Base-by-base conservation (phyloP, 2,888 invertebrate species). In the Branchellion lobata region DNA sequence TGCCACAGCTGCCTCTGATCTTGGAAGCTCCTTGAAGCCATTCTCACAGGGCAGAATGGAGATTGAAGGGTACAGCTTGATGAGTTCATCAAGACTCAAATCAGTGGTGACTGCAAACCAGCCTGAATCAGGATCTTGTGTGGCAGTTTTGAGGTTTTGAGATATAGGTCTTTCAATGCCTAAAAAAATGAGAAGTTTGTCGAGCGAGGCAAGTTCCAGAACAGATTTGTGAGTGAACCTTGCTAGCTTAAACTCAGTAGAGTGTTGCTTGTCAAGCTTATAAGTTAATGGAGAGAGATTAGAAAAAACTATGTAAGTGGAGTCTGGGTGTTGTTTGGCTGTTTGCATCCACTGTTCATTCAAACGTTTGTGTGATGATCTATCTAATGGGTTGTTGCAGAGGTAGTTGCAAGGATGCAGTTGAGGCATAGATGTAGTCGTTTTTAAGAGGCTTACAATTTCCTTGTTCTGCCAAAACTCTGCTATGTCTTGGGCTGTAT, bases 401-500 rank as follows among this genome's bases (percentile, higher is more conserved):
- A 85, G 86, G 82, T 84, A 86, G 82, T 87, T 86, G 14, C 29
- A 31, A 33, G 34, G 21, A 33, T 14, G 53, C 65, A n/a, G 0
- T 47, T n/a, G 81, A 78, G 33, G 82, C 82, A 8, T 82, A 79
- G 36, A 80, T 82, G 61, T 74, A 33, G 69, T 34, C 8, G 75
- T 24, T 36, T 40, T 34, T 14, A 87, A 81, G n/a, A 84, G 24
- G 3, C 80, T 80, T 0, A 83, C 83, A 31, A 84, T 82, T 31
- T 85, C 84, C 21, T 81, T 69, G 79, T 86, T 85, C 78, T 85
- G 86, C 86, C 87, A 87, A 82, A 87, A 86, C 27, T 84, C 81
- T 21, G 87, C 86, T 29, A 87, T 86, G 68, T 86, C 86, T 47
- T 83, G 80, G 0, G 87, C 87, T 21, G 85, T 86, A 79, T 87